Conservation (phyloP, 2,113 vertebrate genomes). For the Chloropsis cyanopogon region DNA sequence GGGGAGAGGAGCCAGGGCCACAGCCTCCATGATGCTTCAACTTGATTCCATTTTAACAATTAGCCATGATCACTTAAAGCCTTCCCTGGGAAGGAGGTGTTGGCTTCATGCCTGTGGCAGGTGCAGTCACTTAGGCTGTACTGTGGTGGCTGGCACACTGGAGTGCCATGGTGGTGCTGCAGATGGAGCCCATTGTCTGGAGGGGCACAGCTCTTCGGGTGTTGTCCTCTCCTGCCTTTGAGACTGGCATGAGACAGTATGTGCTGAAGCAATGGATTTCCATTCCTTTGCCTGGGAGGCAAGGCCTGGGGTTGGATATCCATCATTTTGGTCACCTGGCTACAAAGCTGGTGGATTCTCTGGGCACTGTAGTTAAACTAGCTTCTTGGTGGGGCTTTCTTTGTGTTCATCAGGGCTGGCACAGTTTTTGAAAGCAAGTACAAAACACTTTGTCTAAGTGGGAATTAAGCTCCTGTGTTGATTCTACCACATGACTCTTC, state of each 20-base stretch:
- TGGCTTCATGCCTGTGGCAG: not conserved
- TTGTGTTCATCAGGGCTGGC: not conserved
- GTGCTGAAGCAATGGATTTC: not conserved
- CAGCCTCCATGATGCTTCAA: not conserved
- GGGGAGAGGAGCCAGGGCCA: too few species aligned
- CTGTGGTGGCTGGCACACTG: accelerated
- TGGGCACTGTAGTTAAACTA: not conserved
- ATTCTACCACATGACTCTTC: not conserved
- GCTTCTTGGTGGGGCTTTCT: not conserved
- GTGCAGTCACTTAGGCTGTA: not conserved
- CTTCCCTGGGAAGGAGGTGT: not conserved
- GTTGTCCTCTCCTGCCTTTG: not conserved
- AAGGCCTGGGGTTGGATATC: not conserved
- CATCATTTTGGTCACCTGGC: not conserved
- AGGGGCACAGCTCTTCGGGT: not conserved
- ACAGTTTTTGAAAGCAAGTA: not conserved
- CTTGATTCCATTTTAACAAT: not conserved
- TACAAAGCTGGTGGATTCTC: not conserved
- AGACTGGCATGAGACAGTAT: not conserved
- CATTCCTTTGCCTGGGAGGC: not conserved
- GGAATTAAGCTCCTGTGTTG: not conserved
- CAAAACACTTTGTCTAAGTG: not conserved
- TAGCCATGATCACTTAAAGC: not conserved
- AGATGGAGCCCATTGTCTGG: accelerated
- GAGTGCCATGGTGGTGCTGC: not conserved